Percentiles rank a stretch among this genome's conserved stretches.
Conservation (phyloP, 2,113 vertebrate genomes). For the Myiagra hebetior region DNA sequence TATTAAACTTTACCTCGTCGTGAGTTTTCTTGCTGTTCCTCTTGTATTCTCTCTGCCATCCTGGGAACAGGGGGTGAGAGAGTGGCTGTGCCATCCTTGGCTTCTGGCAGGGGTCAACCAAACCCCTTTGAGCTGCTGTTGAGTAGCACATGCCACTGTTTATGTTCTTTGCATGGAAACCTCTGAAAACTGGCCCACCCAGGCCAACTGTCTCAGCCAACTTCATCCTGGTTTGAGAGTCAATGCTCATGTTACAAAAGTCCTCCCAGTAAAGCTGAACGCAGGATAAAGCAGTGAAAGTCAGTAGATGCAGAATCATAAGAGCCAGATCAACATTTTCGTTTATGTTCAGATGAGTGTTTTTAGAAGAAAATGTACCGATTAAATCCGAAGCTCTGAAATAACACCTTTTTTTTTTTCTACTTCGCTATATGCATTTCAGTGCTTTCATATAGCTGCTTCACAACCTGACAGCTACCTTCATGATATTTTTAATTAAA, state of each 20-base stretch:
- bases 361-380: not conserved
- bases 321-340: not conserved
- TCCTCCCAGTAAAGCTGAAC: not conserved
- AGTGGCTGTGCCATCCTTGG: not conserved
- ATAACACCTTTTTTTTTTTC: not conserved
- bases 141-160: not conserved
- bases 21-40: not conserved
- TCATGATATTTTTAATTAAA: slow-evolving; percentile 10
- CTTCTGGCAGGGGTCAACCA: not conserved
- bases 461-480: not conserved
- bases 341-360: not conserved
- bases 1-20: not conserved
- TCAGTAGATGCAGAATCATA: not conserved
- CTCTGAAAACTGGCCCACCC: not conserved
- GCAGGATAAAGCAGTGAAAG: not conserved
- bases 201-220: not conserved
- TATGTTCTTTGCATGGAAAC: not conserved
- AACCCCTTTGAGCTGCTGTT: not conserved
- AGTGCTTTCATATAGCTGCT: not conserved
- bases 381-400: not conserved
- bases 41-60: rapidly evolving
- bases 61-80: no score
- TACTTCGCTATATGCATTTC: not conserved
- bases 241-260: not conserved
- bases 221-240: not conserved